phyloP scores from a whole-genome alignment of 2,888 invertebrate genomes.

The Sussaba pulchella region DNA sequence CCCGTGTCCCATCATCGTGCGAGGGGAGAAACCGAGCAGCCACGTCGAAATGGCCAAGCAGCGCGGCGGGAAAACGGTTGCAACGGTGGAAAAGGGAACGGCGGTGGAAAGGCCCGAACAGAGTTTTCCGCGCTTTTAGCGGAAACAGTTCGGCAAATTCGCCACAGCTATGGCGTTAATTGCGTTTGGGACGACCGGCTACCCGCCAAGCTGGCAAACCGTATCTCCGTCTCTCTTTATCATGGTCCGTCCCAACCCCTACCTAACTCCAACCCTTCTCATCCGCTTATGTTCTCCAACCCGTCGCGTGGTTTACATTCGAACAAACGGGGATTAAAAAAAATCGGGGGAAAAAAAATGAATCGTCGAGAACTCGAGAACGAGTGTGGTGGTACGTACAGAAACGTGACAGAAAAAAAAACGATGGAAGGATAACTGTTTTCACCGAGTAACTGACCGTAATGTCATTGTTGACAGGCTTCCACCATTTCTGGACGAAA shows the following conservation, averaged over 20 bases:
- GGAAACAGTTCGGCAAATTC: conserved; percentile 67
- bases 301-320: conserved; percentile 50
- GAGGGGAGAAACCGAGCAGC: conserved; percentile 34
- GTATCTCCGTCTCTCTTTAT: conserved; percentile 8
- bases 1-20: conserved; percentile 41
- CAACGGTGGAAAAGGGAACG: not conserved
- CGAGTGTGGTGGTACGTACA: not conserved
- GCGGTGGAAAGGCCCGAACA: conserved; percentile 21
- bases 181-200: conserved; percentile 64
- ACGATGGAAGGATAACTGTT: not conserved
- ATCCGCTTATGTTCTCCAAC: conserved; percentile 56
- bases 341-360: conserved; percentile 26
- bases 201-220: conserved; percentile 46
- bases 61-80: conserved; percentile 50
- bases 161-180: conserved; percentile 67
- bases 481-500: not conserved
- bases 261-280: conserved; percentile 5
- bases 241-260: not conserved
- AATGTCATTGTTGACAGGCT: conserved; percentile 19
- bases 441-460: not conserved
- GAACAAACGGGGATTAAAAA: conserved; percentile 34
- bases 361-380: conserved; percentile 33
- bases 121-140: conserved; percentile 66
- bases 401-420: not conserved
- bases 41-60: conserved; percentile 52